Evolutionary conservation across 1,140 invertebrate genomes (phyloP).

Genomic region (Plutomurus gul): DNA sequence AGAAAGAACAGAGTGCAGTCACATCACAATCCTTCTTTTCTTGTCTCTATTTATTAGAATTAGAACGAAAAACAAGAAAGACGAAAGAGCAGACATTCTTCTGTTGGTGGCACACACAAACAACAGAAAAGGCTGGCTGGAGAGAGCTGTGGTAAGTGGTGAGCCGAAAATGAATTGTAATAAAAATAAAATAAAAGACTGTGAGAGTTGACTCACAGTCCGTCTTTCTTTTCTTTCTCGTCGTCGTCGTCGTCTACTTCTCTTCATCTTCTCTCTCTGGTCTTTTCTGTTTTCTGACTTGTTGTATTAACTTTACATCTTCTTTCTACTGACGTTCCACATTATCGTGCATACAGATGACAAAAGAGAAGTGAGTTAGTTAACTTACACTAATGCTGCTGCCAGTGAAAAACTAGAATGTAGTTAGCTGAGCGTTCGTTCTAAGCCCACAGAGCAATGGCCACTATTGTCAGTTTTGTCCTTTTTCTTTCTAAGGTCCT

Average conservation of each 20-base stretch:
- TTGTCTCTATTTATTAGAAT: too few species aligned
- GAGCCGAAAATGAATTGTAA: conserved; percentile 32
- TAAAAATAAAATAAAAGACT: conserved; percentile 31
- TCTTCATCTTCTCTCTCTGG: neutral
- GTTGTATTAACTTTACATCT: conserved; percentile 15
- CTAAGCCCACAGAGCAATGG: neutral
- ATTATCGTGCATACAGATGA: too few species aligned
- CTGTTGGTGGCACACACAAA: too few species aligned
- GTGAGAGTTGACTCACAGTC: neutral
- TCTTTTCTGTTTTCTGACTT: conserved; percentile 23
- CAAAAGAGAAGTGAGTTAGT: too few species aligned
- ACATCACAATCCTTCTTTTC: too few species aligned
- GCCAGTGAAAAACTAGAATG: too few species aligned
- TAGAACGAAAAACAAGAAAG: too few species aligned
- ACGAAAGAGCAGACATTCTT: too few species aligned
- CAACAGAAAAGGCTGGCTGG: neutral
- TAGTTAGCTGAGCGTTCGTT: neutral
- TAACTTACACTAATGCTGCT: too few species aligned
- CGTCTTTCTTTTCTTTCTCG: neutral
- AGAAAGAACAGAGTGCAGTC: too few species aligned
- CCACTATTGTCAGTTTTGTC: neutral
- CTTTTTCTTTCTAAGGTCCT: neutral
- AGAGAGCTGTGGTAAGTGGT: neutral
- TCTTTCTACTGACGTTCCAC: too few species aligned
- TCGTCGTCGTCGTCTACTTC: neutral